A percentile compares a stretch with the other conserved stretches of the same genome.
These are phyloP conservation scores for Macrochelys suwanniensis DNA, from an alignment of 2,797 vertebrate species.

Conservation along the genomic window DNA sequence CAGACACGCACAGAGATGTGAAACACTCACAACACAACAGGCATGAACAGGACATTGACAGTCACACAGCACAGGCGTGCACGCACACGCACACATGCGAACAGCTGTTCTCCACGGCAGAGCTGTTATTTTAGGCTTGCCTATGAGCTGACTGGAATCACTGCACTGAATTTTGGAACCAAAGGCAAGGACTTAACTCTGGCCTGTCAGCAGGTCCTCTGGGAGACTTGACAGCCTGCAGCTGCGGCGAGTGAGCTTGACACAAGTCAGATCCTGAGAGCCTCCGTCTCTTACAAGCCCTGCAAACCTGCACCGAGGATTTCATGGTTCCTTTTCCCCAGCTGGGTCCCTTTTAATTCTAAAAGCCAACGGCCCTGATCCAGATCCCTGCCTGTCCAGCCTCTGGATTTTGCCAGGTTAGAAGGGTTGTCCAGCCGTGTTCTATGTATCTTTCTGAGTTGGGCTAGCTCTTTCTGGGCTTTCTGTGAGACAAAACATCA, in stretches of 20 bases:
- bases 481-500: background rate
- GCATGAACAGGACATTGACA: background rate
- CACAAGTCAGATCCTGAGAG: fast-evolving
- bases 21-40: background rate
- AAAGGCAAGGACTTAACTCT: background rate
- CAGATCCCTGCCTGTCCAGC: fast-evolving
- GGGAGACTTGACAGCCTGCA: conserved; percentile 4
- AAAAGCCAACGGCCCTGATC: background rate
- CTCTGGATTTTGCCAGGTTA: background rate
- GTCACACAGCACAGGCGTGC: background rate
- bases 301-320: fast-evolving
- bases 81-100: fast-evolving
- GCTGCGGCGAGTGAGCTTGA: conserved; percentile 15
- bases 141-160: too few species aligned
- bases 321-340: background rate
- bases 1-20: background rate
- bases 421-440: fast-evolving
- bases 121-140: background rate
- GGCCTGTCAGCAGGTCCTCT: fast-evolving
- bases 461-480: background rate
- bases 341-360: background rate
- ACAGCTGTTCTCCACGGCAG: background rate
- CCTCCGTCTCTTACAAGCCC: background rate
- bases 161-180: background rate
- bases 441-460: background rate